A percentile compares a stretch with the other conserved stretches of the same genome.
Conservation (phyloP, 2,113 vertebrate species). For the Galemys pyrenaicus region DNA sequence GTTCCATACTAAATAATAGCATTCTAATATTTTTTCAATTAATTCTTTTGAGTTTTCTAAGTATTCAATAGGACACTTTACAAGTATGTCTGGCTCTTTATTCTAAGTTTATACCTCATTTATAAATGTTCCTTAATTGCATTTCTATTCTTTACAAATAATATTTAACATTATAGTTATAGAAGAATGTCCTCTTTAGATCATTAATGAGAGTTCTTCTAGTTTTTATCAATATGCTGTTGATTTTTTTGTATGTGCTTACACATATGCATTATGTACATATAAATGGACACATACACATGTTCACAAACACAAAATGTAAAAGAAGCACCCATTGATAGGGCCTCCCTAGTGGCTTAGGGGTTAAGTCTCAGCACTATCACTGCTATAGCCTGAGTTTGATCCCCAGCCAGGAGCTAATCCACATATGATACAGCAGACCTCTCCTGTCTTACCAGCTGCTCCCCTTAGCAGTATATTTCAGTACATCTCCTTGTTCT, state of each 20-base stretch:
- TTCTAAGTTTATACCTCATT: slow-evolving; percentile 18
- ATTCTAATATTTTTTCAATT: slow-evolving; percentile 8
- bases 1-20: neutral
- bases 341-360: too few relatives aligned
- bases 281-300: neutral
- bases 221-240: neutral
- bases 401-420: too few relatives aligned
- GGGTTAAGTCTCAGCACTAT: too few relatives aligned
- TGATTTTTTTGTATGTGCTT: neutral
- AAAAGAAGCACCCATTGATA: neutral
- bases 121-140: neutral
- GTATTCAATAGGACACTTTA: neutral
- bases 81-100: neutral
- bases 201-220: neutral
- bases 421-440: too few relatives aligned
- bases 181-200: neutral
- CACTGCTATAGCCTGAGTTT: too few relatives aligned
- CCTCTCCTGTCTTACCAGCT: too few relatives aligned
- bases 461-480: too few relatives aligned
- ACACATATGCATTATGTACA: neutral
- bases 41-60: neutral
- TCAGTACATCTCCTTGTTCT: too few relatives aligned
- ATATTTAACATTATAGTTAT: neutral
- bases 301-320: neutral
- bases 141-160: slow-evolving; percentile 24